These are phyloP conservation scores for Periparus ater DNA, from an alignment of 2,797 vertebrate genomes.

Conservation along the genomic window DNA sequence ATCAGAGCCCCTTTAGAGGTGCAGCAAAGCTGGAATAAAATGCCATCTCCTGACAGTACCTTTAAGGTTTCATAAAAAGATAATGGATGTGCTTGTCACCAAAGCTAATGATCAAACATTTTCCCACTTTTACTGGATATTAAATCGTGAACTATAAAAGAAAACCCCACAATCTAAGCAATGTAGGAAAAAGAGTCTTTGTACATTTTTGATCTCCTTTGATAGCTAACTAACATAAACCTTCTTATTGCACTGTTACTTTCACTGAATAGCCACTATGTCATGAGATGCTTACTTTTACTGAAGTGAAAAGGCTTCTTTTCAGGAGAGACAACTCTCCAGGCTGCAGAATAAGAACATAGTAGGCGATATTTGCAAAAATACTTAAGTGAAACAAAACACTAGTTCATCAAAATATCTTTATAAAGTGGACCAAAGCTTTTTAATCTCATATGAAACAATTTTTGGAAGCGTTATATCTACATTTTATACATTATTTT, in stretches of 20 bases:
- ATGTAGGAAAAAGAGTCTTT: not conserved
- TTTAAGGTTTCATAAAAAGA: constrained; percentile 70
- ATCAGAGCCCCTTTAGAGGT: constrained; percentile 23
- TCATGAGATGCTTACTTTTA: not conserved
- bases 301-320: not conserved
- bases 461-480: not conserved
- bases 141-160: constrained; percentile 41
- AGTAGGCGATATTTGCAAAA: not conserved
- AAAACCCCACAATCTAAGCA: not conserved
- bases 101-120: constrained; percentile 61
- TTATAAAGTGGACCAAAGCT: not conserved
- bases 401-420: not conserved
- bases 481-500: not conserved
- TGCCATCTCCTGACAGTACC: constrained; percentile 43
- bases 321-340: not conserved
- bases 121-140: constrained; percentile 54
- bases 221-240: constrained; percentile 13
- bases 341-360: not conserved
- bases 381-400: not conserved
- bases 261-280: not conserved
- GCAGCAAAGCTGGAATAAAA: constrained; percentile 48
- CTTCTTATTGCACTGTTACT: not conserved
- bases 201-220: not conserved
- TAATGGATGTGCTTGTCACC: constrained; percentile 66
- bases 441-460: not conserved